These are phyloP conservation scores for Hydrochoerus hydrochaeris DNA, from an alignment of 2,113 vertebrate species.

Conservation along the genomic window DNA sequence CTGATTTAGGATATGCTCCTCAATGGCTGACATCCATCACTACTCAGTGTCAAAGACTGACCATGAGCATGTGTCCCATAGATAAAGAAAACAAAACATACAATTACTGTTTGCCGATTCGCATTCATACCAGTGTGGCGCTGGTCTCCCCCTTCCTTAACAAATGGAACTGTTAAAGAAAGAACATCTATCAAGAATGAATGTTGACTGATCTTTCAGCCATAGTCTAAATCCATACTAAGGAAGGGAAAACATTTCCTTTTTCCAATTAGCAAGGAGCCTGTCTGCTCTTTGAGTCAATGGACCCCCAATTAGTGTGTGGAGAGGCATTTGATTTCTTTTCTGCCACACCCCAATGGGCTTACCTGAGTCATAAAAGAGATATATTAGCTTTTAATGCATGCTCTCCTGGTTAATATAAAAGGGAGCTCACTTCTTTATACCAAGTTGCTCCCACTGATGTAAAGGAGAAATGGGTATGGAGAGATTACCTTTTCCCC, in stretches of 20 bases:
- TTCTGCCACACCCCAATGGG: constrained; percentile 19
- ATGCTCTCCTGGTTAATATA: neutral
- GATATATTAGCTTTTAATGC: constrained; percentile 71
- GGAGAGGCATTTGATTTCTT: constrained; percentile 52
- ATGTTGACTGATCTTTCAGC: constrained; percentile 53
- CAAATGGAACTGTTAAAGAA: constrained; percentile 40
- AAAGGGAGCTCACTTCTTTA: constrained; percentile 14
- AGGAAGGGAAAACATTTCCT: constrained; percentile 28
- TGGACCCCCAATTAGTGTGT: constrained; percentile 60
- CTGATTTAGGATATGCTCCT: neutral
- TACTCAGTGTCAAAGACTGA: neutral
- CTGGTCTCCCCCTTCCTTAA: neutral
- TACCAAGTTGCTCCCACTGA: neutral
- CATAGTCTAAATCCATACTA: constrained; percentile 40
- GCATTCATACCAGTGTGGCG: neutral
- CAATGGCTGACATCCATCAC: neutral
- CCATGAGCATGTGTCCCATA: neutral
- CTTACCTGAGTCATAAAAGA: constrained; percentile 66
- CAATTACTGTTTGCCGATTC: neutral
- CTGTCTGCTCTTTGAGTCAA: constrained; percentile 57
- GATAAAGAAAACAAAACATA: neutral
- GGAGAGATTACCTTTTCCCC: neutral
- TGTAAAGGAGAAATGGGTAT: neutral
- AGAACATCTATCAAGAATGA: constrained; percentile 42
- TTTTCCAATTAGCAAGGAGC: constrained; percentile 55